Evolutionary conservation across 2,888 invertebrate species (phyloP).

Genomic region (Galerucella pusilla): DNA sequence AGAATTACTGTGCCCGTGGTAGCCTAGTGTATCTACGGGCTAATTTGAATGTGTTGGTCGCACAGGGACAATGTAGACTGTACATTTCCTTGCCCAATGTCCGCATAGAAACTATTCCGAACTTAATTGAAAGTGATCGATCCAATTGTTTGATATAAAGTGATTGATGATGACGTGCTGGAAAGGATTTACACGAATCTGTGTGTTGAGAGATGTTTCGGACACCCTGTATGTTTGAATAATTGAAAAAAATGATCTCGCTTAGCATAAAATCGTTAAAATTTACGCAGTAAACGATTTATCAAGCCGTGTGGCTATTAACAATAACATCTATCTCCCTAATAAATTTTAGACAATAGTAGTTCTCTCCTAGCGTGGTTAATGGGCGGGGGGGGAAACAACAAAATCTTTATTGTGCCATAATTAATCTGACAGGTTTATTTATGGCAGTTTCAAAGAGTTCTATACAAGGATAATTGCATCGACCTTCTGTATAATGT

Average conservation of each 20-base stretch:
- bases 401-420: constrained; percentile 39
- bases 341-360: constrained; percentile 29
- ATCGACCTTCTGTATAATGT: constrained; percentile 42
- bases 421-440: constrained; percentile 55
- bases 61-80: too few relatives aligned
- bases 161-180: constrained; percentile 8
- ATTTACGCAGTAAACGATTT: background rate
- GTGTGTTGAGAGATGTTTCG: too few relatives aligned
- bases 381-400: constrained; percentile 15
- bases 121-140: constrained; percentile 4
- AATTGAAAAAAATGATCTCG: background rate
- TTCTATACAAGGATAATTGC: constrained; percentile 49
- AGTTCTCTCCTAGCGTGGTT: constrained; percentile 34
- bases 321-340: background rate
- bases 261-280: background rate
- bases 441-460: constrained; percentile 51
- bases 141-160: background rate
- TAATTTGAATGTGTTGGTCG: background rate
- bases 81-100: background rate
- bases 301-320: background rate
- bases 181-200: background rate
- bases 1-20: too few relatives aligned
- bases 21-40: background rate
- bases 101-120: background rate
- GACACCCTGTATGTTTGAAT: background rate